Percentiles rank a stretch among this genome's conserved stretches.
phyloP scores from a whole-genome alignment of 2,113 vertebrate species.

The Neogale vison region DNA sequence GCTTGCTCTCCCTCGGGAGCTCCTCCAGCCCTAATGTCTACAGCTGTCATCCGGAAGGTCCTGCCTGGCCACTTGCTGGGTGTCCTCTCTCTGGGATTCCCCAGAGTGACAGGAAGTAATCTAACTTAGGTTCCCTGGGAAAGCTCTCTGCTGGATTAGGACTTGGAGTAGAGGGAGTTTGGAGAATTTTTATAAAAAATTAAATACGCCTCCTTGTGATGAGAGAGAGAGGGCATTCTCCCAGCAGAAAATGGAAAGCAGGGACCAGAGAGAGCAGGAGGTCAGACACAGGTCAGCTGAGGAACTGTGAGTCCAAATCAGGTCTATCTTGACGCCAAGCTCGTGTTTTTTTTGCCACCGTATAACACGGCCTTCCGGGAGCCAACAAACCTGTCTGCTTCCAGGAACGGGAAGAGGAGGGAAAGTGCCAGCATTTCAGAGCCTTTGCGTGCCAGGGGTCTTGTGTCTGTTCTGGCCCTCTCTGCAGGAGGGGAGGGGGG shows the following conservation, averaged over 20 bases:
- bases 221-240: neutral
- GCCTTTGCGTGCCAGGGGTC: no score
- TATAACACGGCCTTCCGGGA: neutral
- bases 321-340: neutral
- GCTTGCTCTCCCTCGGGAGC: neutral
- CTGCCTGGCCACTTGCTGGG: neutral
- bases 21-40: neutral
- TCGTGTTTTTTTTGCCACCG: neutral
- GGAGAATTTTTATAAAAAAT: constrained; percentile 5
- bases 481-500: neutral
- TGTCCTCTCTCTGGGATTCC: neutral
- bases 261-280: neutral
- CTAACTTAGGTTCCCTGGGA: neutral
- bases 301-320: neutral
- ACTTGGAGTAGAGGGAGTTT: neutral
- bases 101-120: neutral
- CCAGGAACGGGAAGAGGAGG: neutral
- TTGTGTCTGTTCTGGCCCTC: no score
- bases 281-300: neutral
- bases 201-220: neutral
- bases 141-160: neutral
- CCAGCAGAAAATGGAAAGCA: neutral
- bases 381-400: neutral
- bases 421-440: neutral
- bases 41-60: neutral